A percentile compares a stretch with the other conserved stretches of the same genome.
These are phyloP conservation scores for Mythimna impura DNA, from an alignment of 2,888 invertebrate genomes.

Conservation along the genomic window DNA sequence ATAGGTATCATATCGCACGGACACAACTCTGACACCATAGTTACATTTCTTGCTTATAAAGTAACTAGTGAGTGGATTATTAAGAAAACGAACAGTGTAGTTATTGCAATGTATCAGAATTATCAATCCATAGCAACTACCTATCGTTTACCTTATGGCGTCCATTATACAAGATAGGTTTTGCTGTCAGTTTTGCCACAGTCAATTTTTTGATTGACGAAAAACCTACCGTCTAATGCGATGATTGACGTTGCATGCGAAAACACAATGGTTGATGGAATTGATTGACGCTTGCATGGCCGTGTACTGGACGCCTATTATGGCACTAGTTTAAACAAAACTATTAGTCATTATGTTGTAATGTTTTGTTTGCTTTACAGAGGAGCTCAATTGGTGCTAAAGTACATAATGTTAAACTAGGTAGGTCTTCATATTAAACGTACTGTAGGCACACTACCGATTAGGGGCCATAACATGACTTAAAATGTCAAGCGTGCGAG, in stretches of 20 bases:
- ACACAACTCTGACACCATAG: neutral
- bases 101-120: constrained; percentile 10
- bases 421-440: neutral
- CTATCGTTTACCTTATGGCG: neutral
- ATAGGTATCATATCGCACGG: constrained; percentile 54
- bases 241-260: too few species aligned
- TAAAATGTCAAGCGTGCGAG: too few species aligned
- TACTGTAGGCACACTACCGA: too few species aligned
- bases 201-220: too few species aligned
- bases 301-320: too few species aligned
- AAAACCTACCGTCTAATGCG: too few species aligned
- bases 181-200: too few species aligned
- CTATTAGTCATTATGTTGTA: constrained; percentile 1
- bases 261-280: too few species aligned
- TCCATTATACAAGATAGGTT: too few species aligned
- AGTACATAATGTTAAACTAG: neutral
- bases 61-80: neutral
- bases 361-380: constrained; percentile 8
- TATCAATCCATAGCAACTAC: neutral
- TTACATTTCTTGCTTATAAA: constrained; percentile 21
- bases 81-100: constrained; percentile 26
- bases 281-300: too few species aligned
- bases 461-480: too few species aligned
- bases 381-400: neutral
- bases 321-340: neutral